Evolutionary conservation across 2,888 invertebrate species (phyloP), one percentile per base, ranked within the genome.

Genomic region (Rhopalosiphum nymphaeae): DNA sequence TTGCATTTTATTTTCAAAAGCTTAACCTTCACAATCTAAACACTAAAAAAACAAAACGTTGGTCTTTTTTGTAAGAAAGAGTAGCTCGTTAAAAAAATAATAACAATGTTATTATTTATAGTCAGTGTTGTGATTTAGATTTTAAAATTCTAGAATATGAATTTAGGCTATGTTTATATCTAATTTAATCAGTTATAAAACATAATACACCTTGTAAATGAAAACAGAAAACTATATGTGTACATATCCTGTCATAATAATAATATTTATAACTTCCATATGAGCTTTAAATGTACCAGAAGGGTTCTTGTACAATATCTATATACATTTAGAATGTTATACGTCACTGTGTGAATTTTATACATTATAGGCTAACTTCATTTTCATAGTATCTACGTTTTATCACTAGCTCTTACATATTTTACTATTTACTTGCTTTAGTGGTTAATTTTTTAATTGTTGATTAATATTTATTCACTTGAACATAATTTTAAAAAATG

Each of bases 161-260:
- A 46, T 85, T 78, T 56, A 44, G 44, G 25, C n/a, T 57, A 46
- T 61, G 86, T 92, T 92, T 49, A 61, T 86, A 57, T 46, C n/a
- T 91, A 92, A 87, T 87, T 86, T 85, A 91, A 85, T 92, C 57
- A 87, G 91, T 87, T 61, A 92, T 92, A 87, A 49, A 92, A 86
- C 61, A 87, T 61, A 61, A 49, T 87, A 49, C 25, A 87, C 57
- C 46, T 36, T 85, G 85, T 57, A 46, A 91, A 86, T 85, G 10
- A 29, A 91, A 91, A 5, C 25, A 13, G 21, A 85, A 46, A 44
- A 46, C n/a, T 85, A 86, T 57, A n/a, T 57, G 36, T 87, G 44
- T 61, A 61, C 36, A 61, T 44, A 86, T 92, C 85, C 86, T 86
- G 91, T 86, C n/a, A 46, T 86, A n/a, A 46, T 29, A 46, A 86